Evolutionary conservation across 2,797 vertebrate genomes (phyloP), one percentile per base, ranked within the genome.

Genomic region (Poeciliopsis infans): DNA sequence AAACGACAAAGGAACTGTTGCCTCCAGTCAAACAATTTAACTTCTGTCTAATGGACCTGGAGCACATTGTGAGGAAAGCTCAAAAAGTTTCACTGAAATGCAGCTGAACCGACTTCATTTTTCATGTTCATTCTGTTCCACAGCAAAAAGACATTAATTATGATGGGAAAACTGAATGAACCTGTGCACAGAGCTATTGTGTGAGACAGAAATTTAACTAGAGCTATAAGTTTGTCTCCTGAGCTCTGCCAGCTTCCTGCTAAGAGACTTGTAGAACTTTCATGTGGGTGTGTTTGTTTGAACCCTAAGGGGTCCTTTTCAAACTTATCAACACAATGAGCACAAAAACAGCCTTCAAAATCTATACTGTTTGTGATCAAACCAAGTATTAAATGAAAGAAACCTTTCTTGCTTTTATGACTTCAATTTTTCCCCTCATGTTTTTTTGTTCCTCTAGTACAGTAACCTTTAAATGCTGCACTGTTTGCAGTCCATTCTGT

Each of bases 201-300:
- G 69, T 41, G 72, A 55, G 73, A 66, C 55, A 59, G 43, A 73
- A 82, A 76, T 75, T 75, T 0, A 92, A 77, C 45, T 79, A 28
- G n/a, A 75, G 76, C 66, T 81, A 75, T n/a, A 47, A 79, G 70
- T 83, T 75, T 74, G 80, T 43, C 49, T 79, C 64, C 28, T 51
- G 47, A 16, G 4, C 70, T 82, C 57, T 75, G 83, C 78, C 72
- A 72, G 76, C 68, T 61, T 77, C 39, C 69, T 45, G 70, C 45
- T 20, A 13, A 10, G 36, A 68, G 61, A 66, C 75, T 71, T 5
- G 53, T 80, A 75, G 68, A 85, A 75, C 76, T 83, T 51, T n/a
- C 78, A 82, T 72, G 88, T 88, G 87, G 85, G 85, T 28, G 83
- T 83, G 85, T 88, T 88, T 87, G 78, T 82, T 77, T 8, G 15